Evolutionary conservation across 2,797 vertebrate genomes (phyloP).

Genomic region (Gambusia yucatana): DNA sequence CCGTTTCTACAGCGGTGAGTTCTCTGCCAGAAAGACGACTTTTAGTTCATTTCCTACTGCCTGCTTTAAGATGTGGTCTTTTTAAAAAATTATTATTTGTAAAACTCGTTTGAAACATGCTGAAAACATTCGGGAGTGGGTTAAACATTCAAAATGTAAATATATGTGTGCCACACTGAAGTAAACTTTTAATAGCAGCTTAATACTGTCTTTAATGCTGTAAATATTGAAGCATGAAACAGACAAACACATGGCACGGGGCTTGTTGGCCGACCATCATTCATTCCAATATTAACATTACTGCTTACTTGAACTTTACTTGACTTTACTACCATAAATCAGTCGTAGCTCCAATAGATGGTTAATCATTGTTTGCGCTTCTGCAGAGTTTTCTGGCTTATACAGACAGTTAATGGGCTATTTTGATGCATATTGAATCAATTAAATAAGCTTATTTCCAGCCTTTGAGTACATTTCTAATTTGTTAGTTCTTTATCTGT

Average conservation of each 20-base stretch:
- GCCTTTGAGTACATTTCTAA: neutral
- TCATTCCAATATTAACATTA: constrained; percentile 28
- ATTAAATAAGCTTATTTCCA: neutral
- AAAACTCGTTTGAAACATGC: neutral
- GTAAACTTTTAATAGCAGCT: neutral
- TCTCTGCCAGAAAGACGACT: neutral
- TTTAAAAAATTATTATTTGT: neutral
- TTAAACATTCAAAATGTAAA: constrained; percentile 4
- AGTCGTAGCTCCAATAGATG: constrained; percentile 17
- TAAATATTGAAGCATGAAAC: neutral
- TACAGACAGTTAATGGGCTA: neutral
- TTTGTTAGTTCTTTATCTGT: neutral
- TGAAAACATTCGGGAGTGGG: constrained; percentile 15
- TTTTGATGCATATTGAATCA: neutral
- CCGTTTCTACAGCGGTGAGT: constrained; percentile 95
- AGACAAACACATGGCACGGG: constrained; percentile 20
- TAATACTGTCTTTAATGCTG: neutral
- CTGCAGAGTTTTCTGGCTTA: neutral
- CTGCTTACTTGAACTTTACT: constrained; percentile 17
- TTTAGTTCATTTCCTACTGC: constrained; percentile 14
- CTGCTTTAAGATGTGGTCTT: constrained; percentile 13
- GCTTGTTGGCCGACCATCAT: constrained; percentile 37
- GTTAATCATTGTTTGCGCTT: neutral
- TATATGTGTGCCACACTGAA: neutral
- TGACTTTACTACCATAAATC: constrained; percentile 22